Conservation (phyloP, 2,113 vertebrate species). For the Salvator merianae region DNA sequence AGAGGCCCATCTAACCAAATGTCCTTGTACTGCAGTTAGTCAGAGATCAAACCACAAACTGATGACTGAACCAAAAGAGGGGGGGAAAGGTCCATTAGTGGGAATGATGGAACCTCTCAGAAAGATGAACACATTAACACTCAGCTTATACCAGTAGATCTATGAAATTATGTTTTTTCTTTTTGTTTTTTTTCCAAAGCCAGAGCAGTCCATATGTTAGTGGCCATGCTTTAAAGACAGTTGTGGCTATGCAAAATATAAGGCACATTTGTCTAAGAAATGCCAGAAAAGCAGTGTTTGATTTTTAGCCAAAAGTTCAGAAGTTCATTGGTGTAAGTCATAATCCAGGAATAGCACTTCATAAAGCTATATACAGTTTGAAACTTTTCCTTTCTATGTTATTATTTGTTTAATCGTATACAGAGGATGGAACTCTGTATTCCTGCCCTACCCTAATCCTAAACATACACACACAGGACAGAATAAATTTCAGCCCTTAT, state of each 20-base stretch:
- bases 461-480: no score
- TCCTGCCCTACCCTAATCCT: no score
- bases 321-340: not conserved
- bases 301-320: not conserved
- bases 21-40: slow-evolving; percentile 57
- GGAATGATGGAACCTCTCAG: slow-evolving; percentile 47
- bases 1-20: slow-evolving; percentile 46
- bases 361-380: no score
- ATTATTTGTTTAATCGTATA: no score
- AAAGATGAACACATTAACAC: slow-evolving; percentile 42
- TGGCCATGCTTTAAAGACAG: not conserved
- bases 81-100: slow-evolving; percentile 48
- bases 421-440: no score
- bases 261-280: not conserved
- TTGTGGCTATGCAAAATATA: not conserved
- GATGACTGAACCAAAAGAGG: slow-evolving; percentile 51
- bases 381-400: no score
- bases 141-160: not conserved
- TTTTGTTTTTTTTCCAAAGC: no score
- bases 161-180: not conserved
- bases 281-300: not conserved
- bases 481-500: no score
- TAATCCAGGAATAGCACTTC: not conserved
- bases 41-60: slow-evolving; percentile 49
- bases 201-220: not conserved